Evolutionary conservation across 2,888 invertebrate species (phyloP).

Genomic region (Micoletzkya japonica): DNA sequence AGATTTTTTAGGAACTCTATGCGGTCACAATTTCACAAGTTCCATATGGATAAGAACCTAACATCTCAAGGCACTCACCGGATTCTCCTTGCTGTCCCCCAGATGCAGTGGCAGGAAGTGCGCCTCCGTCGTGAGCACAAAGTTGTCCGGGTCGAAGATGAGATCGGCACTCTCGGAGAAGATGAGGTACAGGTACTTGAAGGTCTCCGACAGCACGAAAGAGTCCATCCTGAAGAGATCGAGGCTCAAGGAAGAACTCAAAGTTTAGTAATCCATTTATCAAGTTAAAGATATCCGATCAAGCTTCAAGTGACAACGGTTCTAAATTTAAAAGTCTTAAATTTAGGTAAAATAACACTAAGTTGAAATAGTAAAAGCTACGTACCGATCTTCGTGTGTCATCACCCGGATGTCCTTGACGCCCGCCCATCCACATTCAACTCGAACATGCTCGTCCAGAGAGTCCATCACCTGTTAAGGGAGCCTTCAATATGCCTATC

Average conservation of each 20-base stretch:
- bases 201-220: constrained; percentile 93
- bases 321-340: neutral
- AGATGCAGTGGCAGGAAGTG: constrained; percentile 82
- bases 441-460: constrained; percentile 85
- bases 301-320: no score
- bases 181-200: constrained; percentile 91
- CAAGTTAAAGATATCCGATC: no score
- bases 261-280: neutral
- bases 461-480: constrained; percentile 76
- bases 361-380: neutral
- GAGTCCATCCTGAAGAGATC: constrained; percentile 82
- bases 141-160: constrained; percentile 44
- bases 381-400: constrained; percentile 78
- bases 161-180: constrained; percentile 84
- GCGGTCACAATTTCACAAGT: neutral
- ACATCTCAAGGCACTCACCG: neutral
- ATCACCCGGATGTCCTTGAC: constrained; percentile 90
- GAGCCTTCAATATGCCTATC: neutral
- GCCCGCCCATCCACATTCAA: constrained; percentile 95
- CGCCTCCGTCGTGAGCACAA: constrained; percentile 76
- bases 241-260: neutral
- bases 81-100: constrained; percentile 29
- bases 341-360: neutral
- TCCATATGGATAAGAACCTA: neutral
- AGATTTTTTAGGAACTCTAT: no score